Conservation (phyloP, 2,113 vertebrate genomes). For the Spilogale gracilis region DNA sequence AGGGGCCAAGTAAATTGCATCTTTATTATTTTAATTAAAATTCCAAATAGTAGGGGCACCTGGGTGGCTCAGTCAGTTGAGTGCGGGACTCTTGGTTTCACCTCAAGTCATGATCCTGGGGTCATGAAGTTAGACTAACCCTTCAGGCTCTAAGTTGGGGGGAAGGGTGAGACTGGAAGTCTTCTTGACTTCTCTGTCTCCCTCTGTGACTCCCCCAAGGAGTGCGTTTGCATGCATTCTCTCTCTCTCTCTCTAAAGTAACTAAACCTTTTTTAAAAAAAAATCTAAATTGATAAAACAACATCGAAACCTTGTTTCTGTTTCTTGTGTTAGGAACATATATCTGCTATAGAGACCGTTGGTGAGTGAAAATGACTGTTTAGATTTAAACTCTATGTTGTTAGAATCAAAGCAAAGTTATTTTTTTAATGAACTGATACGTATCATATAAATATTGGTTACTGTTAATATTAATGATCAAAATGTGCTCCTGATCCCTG, state of each 20-base stretch:
- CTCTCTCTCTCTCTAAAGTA: not conserved
- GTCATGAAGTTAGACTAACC: not conserved
- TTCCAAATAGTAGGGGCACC: not conserved
- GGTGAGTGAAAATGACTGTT: not conserved
- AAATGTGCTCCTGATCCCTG: not conserved
- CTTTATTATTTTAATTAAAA: constrained; percentile 14
- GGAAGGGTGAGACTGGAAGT: not conserved
- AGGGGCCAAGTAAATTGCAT: not conserved
- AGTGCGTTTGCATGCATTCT: not conserved
- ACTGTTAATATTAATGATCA: not conserved
- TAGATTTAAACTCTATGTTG: not conserved
- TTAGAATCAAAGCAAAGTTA: not conserved
- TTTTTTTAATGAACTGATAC: not conserved
- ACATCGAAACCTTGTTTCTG: not conserved
- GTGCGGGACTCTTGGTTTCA: not conserved
- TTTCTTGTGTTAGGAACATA: not conserved
- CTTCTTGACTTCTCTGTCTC: not conserved
- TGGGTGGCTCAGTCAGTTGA: not conserved
- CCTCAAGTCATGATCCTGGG: not conserved
- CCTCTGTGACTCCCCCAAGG: not conserved
- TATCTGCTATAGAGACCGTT: not conserved
- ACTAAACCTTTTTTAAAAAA: not conserved
- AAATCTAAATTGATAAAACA: not conserved
- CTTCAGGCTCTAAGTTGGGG: not conserved
- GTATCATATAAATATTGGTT: not conserved